A percentile compares a stretch with the other conserved stretches of the same genome.
phyloP scores from a whole-genome alignment of 2,113 vertebrate genomes.

The Hippopotamus amphibius region DNA sequence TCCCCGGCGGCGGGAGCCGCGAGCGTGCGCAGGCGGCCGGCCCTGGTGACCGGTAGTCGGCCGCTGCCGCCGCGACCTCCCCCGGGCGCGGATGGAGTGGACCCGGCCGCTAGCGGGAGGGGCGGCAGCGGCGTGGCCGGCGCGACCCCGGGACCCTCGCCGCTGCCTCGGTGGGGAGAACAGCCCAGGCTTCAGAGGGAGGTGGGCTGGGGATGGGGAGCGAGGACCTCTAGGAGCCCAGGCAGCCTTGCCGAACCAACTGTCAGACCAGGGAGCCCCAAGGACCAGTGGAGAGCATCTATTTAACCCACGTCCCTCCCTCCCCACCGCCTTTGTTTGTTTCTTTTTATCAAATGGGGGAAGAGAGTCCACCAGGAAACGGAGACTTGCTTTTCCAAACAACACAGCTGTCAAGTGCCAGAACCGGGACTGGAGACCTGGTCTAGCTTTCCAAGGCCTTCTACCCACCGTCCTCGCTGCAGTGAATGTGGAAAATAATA shows the following conservation, averaged over 20 bases:
- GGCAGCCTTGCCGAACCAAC: neutral
- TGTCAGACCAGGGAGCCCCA: neutral
- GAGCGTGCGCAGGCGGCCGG: neutral
- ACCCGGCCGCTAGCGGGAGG: neutral
- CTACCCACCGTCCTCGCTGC: neutral
- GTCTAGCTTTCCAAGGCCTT: neutral
- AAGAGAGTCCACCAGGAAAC: neutral
- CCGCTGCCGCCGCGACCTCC: neutral
- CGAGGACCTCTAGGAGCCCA: neutral
- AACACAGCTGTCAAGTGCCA: neutral
- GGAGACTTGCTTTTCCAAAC: neutral
- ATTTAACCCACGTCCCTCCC: too few species aligned
- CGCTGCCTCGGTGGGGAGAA: neutral
- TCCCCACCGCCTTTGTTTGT: neutral
- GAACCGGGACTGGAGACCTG: neutral
- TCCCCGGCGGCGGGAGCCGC: accelerated
- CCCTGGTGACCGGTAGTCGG: accelerated
- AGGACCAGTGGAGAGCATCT: neutral
- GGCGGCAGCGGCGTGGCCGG: neutral
- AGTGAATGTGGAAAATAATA: neutral
- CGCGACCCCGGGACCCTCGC: neutral
- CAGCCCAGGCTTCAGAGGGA: neutral
- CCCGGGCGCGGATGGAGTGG: neutral
- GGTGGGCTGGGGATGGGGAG: neutral
- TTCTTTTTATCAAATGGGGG: neutral